phyloP scores from a whole-genome alignment of 2,888 invertebrate genomes.

The Sabatieria punctata region DNA sequence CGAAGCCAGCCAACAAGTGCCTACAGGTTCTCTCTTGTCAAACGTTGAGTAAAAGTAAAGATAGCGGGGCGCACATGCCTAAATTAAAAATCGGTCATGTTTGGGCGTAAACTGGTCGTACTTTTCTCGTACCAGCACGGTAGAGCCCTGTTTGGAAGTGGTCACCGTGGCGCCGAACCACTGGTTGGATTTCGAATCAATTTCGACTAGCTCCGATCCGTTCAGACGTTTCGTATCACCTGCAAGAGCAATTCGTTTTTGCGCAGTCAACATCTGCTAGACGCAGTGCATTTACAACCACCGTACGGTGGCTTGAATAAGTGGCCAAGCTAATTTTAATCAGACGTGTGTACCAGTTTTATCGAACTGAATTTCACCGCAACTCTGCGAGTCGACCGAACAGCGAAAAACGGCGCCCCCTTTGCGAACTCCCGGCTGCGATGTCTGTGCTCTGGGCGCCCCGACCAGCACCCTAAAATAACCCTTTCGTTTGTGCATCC shows the following conservation, averaged over 20 bases:
- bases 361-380: slow-evolving; percentile 47
- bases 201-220: slow-evolving; percentile 36
- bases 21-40: slow-evolving; percentile 75
- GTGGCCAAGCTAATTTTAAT: too few species aligned
- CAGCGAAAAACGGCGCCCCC: slow-evolving; percentile 78
- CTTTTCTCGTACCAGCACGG: slow-evolving; percentile 60
- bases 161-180: slow-evolving; percentile 89
- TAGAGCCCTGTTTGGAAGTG: slow-evolving; percentile 61
- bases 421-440: slow-evolving; percentile 46
- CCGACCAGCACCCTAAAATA: slow-evolving; percentile 63
- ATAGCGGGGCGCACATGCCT: slow-evolving; percentile 94
- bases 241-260: too few species aligned
- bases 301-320: too few species aligned
- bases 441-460: slow-evolving; percentile 62
- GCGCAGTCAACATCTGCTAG: too few species aligned
- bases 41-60: slow-evolving; percentile 59
- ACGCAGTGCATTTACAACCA: too few species aligned
- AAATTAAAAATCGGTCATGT: slow-evolving; percentile 26
- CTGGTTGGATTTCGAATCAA: slow-evolving; percentile 76
- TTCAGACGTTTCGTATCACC: slow-evolving; percentile 16
- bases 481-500: background rate
- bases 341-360: slow-evolving; percentile 38
- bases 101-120: background rate
- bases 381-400: slow-evolving; percentile 28
- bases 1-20: slow-evolving; percentile 72